Base-by-base conservation (phyloP, 2,797 vertebrate genomes). In the Pipistrellus pygmaeus region DNA sequence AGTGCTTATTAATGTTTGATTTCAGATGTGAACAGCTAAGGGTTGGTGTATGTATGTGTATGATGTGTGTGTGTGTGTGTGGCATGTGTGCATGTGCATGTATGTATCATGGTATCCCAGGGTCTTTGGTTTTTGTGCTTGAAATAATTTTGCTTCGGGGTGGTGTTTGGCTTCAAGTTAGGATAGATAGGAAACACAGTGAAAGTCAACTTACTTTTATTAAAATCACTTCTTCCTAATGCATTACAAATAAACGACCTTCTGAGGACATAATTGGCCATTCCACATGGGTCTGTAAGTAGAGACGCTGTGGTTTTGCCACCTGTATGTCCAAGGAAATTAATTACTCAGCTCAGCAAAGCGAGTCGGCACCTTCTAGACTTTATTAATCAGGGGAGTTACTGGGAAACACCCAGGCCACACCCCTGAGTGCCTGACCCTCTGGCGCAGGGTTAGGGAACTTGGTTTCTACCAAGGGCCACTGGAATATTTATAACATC, bases 151-250 rank as follows among this genome's bases (percentile, higher is more conserved):
- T 23, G 8, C 41, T 9, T 57, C 38, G 3, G 20, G 6, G 21
- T 27, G 15, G 27, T 68, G 5, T 84, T 60, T 77, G 48, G 32
- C 35, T 78, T 12, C 46, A 44, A 27, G 18, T 60, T 48, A 57
- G 41, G 21, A 44, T 64, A 23, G 30, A 32, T 48, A 72, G 38
- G 44, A 48, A 89, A 82, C 51, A 15, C 48, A 48, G 53, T 41
- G 13, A 68, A 68, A 76, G 68, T 57, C 53, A 20, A 35, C 53
- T 46, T 78, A 17, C 17, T 82, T 68, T 60, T 23, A 71, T 85
- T 66, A 64, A 95, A 73, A 51, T 91, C 78, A 60, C 32, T 89
- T 91, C 12, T 81, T 66, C 8, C 23, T 73, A 80, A 44, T 25
- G 17, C 41, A 38, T 82, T 76, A 41, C 46, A 69, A 57, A 11